Base-by-base conservation (phyloP, 2,113 vertebrate species). In the Corvus hawaiiensis region DNA sequence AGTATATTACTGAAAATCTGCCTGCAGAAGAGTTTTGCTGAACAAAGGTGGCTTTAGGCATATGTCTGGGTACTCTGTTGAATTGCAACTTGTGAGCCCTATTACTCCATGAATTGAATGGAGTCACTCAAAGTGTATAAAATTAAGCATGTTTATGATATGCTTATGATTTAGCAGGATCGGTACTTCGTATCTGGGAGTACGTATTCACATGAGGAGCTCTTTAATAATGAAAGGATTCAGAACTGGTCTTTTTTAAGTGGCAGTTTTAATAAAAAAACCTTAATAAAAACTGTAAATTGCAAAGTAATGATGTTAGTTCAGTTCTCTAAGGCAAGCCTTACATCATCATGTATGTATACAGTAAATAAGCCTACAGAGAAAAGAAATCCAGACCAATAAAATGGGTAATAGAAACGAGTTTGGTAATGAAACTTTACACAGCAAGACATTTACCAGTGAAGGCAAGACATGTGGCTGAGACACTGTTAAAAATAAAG, bases 401-500 rank as follows among this genome's bases (percentile, higher is more conserved):
- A 95, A 85, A 74, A 74, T 62, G 55, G 55, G 49, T 91, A 92
- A 67, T 37, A 93, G 75, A 94, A 92, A 85, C 5, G 0, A 84
- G 33, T 92, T 90, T 89, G 37, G 10, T 64, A 83, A 90, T 91
- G 67, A 85, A 95, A 93, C 52, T 86, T 78, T 81, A 72, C 17
- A 15, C 22, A 72, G 61, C 6, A 20, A 80, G 61, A 90, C 16
- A 51, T 75, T 82, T 82, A 19, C 58, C 39, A 64, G n/a, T 56
- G 52, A 81, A 94, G 41, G 21, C 19, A 61, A 89, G 52, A 84
- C 0, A 1, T 89, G 46, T 87, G 61, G 44, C 44, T 76, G 80
- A 94, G 94, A 85, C 28, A 62, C 39, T 43, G 20, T 85, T 89
- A 69, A 95, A 95, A 84, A 78, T 67, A 87, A 96, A 83, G 44